phyloP scores from a whole-genome alignment of 2,113 vertebrate species.

The Pseudopipra pipra region DNA sequence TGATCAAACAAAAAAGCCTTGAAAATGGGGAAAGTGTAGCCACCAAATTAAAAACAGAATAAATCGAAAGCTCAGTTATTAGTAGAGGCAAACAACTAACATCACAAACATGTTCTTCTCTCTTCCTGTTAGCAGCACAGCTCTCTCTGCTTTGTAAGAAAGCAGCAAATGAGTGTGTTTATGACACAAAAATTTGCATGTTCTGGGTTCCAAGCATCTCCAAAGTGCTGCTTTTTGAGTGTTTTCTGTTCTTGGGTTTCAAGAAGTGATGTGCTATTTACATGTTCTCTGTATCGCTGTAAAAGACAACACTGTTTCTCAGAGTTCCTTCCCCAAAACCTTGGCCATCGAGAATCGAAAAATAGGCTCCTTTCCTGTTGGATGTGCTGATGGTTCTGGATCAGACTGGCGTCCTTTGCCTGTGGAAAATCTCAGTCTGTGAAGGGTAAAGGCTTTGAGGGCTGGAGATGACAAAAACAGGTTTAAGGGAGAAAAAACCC shows the following conservation, averaged over 20 bases:
- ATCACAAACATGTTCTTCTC: not conserved
- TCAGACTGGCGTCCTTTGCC: not conserved
- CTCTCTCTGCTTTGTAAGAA: not conserved
- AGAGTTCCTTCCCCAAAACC: not conserved
- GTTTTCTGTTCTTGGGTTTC: not conserved
- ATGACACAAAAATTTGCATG: not conserved
- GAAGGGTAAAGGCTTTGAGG: not conserved
- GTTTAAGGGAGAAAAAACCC: rapidly evolving
- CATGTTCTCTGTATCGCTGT: not conserved
- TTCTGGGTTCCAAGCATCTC: not conserved
- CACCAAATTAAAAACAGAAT: not conserved
- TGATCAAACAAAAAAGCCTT: not conserved
- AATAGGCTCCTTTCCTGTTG: not conserved
- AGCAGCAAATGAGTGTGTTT: not conserved
- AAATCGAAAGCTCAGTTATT: not conserved
- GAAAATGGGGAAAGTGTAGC: not conserved
- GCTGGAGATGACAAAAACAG: not conserved
- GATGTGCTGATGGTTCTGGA: not conserved
- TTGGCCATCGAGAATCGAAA: not conserved
- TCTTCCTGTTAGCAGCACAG: not conserved
- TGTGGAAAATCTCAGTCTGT: not conserved
- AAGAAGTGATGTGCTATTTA: not conserved
- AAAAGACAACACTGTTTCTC: not conserved
- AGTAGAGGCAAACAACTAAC: not conserved
- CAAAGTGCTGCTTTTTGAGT: not conserved